phyloP scores from a whole-genome alignment of 2,113 vertebrate genomes.

The Nerophis lumbriciformis region DNA sequence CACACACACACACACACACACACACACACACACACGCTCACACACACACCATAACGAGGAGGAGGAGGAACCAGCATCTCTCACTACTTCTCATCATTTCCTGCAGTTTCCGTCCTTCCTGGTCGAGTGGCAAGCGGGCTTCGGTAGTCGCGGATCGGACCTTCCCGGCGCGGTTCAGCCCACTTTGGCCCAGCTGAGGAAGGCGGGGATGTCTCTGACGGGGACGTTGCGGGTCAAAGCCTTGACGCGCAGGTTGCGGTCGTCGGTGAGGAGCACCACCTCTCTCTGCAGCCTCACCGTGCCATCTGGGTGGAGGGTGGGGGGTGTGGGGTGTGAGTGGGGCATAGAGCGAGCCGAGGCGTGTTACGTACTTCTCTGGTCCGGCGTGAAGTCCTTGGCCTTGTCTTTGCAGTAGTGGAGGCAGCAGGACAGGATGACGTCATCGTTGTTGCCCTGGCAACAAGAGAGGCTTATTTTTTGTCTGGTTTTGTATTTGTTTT shows the following conservation, averaged over 20 bases:
- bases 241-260: conserved; percentile 95
- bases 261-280: conserved; percentile 92
- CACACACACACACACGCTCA: not conserved
- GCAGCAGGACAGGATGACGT: conserved; percentile 74
- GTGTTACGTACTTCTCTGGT: conserved; percentile 78
- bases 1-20: conserved; percentile 33
- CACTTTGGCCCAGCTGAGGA: conserved; percentile 96
- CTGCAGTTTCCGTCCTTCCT: conserved; percentile 28
- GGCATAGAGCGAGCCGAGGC: not conserved
- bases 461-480: conserved; percentile 1
- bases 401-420: conserved; percentile 96
- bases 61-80: conserved; percentile 29
- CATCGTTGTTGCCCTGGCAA: conserved; percentile 92
- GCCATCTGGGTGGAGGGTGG: conserved; percentile 72
- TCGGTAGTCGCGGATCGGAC: conserved; percentile 36
- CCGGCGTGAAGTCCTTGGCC: conserved; percentile 91
- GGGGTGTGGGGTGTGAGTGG: not conserved
- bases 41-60: conserved; percentile 36
- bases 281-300: conserved; percentile 82
- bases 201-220: conserved; percentile 92
- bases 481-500: too few species aligned
- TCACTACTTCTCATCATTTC: conserved; percentile 31
- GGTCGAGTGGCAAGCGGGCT: conserved; percentile 53
- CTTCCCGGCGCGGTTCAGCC: conserved; percentile 75
- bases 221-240: conserved; percentile 94